phyloP scores from a whole-genome alignment of 1,140 invertebrate genomes.

The Helicoverpa armigera region DNA sequence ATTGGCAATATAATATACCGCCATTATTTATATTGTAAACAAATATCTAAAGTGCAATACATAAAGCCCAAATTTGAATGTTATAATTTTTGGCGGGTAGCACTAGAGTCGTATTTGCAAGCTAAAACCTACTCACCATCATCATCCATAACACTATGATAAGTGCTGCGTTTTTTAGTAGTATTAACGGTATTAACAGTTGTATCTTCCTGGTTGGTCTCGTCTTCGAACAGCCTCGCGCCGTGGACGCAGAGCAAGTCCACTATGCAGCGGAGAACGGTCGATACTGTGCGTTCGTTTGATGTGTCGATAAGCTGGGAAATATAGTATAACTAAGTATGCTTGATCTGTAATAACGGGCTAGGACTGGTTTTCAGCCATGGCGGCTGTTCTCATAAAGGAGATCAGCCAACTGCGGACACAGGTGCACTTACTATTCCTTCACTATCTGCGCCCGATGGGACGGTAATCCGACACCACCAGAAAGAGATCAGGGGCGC shows the following conservation, averaged over 20 bases:
- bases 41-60: too few species aligned
- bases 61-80: background rate
- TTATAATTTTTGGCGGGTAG: too few species aligned
- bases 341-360: conserved; percentile 4
- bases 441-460: too few species aligned
- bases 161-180: conserved; percentile 62
- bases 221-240: conserved; percentile 79
- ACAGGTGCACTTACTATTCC: too few species aligned
- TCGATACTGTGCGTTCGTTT: conserved; percentile 73
- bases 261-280: conserved; percentile 75
- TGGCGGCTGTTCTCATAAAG: too few species aligned
- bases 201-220: conserved; percentile 54
- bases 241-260: conserved; percentile 82
- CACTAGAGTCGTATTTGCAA: too few species aligned
- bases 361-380: too few species aligned
- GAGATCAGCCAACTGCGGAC: too few species aligned
- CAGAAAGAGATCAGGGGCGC: too few species aligned
- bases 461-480: too few species aligned
- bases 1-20: too few species aligned
- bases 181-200: conserved; percentile 57
- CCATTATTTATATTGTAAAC: too few species aligned
- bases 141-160: conserved; percentile 57
- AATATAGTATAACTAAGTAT: background rate
- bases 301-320: conserved; percentile 72
- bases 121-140: conserved; percentile 60